Evolutionary conservation across 1,140 invertebrate species (phyloP).

Genomic region (Drosophila nebulosa): DNA sequence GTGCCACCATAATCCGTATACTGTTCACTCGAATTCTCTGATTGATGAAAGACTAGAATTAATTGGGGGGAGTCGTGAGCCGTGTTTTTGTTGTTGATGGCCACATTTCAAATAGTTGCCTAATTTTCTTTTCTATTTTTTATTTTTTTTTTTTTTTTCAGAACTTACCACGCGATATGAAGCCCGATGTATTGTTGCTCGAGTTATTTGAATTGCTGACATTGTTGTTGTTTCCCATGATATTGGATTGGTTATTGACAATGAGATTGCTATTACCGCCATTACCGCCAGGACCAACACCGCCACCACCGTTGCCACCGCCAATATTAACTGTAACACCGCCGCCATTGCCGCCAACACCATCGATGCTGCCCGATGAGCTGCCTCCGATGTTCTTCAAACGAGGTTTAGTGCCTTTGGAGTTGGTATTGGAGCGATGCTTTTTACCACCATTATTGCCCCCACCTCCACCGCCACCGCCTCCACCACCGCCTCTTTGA

Average conservation of each 20-base stretch:
- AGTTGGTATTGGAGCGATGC: slow-evolving; percentile 82
- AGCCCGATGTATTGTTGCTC: slow-evolving; percentile 79
- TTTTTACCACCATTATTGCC: slow-evolving; percentile 79
- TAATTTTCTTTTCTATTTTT: background rate
- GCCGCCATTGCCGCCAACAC: slow-evolving; percentile 10
- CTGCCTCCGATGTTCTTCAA: slow-evolving; percentile 74
- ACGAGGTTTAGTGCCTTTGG: slow-evolving; percentile 78
- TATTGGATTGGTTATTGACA: slow-evolving; percentile 16
- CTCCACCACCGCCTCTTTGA: slow-evolving; percentile 49
- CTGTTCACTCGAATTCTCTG: slow-evolving; percentile 91
- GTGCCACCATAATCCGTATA: slow-evolving; percentile 89
- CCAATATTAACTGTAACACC: background rate
- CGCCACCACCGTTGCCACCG: slow-evolving; percentile 8
- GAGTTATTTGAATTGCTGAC: slow-evolving; percentile 54
- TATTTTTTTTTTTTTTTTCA: background rate
- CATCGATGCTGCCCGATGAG: slow-evolving; percentile 65
- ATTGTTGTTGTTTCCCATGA: slow-evolving; percentile 27
- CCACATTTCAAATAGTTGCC: slow-evolving; percentile 2
- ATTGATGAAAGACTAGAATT: slow-evolving; percentile 79
- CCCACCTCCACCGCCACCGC: slow-evolving; percentile 63
- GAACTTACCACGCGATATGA: slow-evolving; percentile 78
- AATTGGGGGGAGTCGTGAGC: slow-evolving; percentile 57
- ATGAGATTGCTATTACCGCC: background rate
- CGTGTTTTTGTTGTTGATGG: slow-evolving; percentile 5
- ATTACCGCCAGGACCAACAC: slow-evolving; percentile 9